Base-by-base conservation (phyloP, 2,797 vertebrate species). In the Eutrigla gurnardus region DNA sequence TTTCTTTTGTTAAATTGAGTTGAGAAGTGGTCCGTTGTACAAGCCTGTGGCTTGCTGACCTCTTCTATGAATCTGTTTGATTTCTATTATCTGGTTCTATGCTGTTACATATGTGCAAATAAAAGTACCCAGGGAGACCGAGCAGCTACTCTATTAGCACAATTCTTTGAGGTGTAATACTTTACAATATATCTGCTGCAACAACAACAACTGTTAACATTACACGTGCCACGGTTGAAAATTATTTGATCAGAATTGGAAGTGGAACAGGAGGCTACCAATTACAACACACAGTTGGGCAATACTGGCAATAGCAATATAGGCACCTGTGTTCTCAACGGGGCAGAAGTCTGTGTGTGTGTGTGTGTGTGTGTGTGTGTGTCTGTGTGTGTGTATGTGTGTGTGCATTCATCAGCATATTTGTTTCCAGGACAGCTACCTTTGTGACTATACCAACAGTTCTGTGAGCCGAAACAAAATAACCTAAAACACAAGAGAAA, bases 221-320 rank as follows among this genome's bases (percentile, higher is more conserved):
- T 37, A 35, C 62, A 17, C 73, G 70, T 78, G 66, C 77, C 64
- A 70, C 50, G 42, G 43, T 63, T 46, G 53, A 7, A 77, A 79
- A 83, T 82, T 62, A 73, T 78, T 80, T 70, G 76, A 84, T 84
- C 67, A 71, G 55, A 67, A 40, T 69, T 86, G 65, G 12, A 80
- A 58, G 70, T 32, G 10, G 66, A 84, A 86, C 87, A 88, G 75
- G 69, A 88, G 81, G 84, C 67, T 70, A 67, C 49, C 70, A 80
- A 83, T 87, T 84, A 86, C 70, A 81, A 33, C 69, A 70, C 78
- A 66, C 88, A 79, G 86, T 80, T 86, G 73, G 86, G 75, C 17
- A 25, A 25, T 25, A 25, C 25, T 25, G 25, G 25, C 25, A 25
- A 25, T 25, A 61, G 73, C 64, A 77, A 53, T 32, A 65, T 55